Evolutionary conservation across 64 coral and sea anemone species (phyloP), one percentile per base, ranked within the genome.

Genomic region (Acropora yongei): DNA sequence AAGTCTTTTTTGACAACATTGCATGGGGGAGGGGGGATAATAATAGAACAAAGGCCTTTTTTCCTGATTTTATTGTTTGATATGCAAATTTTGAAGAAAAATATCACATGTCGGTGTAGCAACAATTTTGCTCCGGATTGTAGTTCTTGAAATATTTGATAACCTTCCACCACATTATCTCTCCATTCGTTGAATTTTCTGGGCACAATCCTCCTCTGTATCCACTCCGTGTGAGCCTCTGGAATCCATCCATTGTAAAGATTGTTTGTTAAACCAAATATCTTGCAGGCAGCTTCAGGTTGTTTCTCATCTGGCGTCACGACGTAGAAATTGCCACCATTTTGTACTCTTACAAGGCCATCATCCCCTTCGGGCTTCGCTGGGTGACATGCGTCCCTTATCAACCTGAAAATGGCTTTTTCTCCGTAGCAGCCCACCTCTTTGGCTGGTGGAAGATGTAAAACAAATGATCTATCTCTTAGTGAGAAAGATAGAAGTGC

Each of bases 251-350:
- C 91, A 8, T 87, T 72, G 44, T 80, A 88, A 47, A 88, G 83
- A 47, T 93, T 93, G 76, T 85, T 93, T 42, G 91, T 80, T 72
- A 93, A 81, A 41, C 91, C 91, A 57, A 88, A 93, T 76, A 93
- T 14, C 12, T 41, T 44, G 14, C 91, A 93, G 9, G 75, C 84
- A 44, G 10, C 30, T 1, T 80, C 91, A 3, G 84, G 91, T 47
- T 88, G 42, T n/a, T 74, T 10, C 3, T 80, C 47, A 17, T 79
- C 79, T 71, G 47, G 11, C 6, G 57, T 80, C 2, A 93, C 87
- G 46, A 74, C 86, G 57, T 88, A 80, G 57, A 93, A 93, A 47
- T 93, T 87, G 60, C 61, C 87, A 3, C 91, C 85, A 88, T 88
- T 80, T 11, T 79, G 68, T 17, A 77, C 91, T 93, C 91, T 61